Evolutionary conservation across 2,797 vertebrate genomes (phyloP).

Genomic region (Apogon hyalosoma): DNA sequence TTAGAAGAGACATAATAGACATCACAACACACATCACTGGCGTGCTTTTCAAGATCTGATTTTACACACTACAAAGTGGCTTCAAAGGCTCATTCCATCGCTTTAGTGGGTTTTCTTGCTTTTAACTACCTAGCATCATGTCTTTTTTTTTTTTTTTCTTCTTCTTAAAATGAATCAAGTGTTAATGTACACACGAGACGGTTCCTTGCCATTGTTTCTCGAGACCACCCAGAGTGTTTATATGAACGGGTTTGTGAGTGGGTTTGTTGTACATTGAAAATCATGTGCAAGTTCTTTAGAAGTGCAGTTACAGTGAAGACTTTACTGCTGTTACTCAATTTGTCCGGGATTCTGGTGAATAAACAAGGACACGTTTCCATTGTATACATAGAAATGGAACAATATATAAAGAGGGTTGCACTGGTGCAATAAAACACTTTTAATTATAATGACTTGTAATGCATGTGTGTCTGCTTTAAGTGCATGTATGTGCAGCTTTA

Average conservation of each 20-base stretch:
- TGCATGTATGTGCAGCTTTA: no score
- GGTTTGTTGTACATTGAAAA: slow-evolving; percentile 48
- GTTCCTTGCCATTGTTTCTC: slow-evolving; percentile 50
- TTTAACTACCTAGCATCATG: slow-evolving; percentile 16
- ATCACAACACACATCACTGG: slow-evolving; percentile 4
- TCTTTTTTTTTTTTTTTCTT: slow-evolving; percentile 21
- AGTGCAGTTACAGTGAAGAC: slow-evolving; percentile 19
- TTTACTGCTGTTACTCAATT: slow-evolving; percentile 41
- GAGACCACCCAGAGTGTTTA: slow-evolving; percentile 74
- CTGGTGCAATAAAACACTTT: slow-evolving; percentile 3
- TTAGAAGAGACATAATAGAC: slow-evolving; percentile 42
- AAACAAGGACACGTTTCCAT: slow-evolving; percentile 7
- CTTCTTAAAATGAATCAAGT: slow-evolving; percentile 40
- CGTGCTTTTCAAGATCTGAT: slow-evolving; percentile 27
- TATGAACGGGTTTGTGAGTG: slow-evolving; percentile 47
- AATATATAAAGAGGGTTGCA: no score
- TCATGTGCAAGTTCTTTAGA: slow-evolving; percentile 23
- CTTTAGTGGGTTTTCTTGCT: slow-evolving; percentile 9
- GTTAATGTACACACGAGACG: slow-evolving; percentile 58
- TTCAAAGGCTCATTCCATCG: slow-evolving; percentile 36
- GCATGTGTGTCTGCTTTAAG: background rate
- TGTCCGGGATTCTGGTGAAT: slow-evolving; percentile 20
- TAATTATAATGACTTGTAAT: slow-evolving; percentile 1
- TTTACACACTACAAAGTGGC: slow-evolving; percentile 39
- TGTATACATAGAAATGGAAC: slow-evolving; percentile 11